phyloP scores from a whole-genome alignment of 2,888 invertebrate species.

The Busseola fusca region DNA sequence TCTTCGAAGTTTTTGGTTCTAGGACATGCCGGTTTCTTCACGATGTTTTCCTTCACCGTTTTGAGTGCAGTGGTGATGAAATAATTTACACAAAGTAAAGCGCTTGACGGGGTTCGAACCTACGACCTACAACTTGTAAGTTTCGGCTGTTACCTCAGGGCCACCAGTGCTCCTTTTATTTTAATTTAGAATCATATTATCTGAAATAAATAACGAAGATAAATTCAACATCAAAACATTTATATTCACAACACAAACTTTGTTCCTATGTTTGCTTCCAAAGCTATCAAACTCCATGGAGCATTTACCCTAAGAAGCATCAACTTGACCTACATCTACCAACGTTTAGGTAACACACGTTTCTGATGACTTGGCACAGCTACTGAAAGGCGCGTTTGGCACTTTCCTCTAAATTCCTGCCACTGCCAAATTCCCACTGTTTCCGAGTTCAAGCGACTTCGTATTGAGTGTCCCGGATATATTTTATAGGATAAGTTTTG shows the following conservation, averaged over 20 bases:
- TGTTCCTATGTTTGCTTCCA: background rate
- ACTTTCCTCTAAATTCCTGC: slow-evolving; percentile 51
- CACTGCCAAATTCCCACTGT: slow-evolving; percentile 70
- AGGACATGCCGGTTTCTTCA: too few species aligned
- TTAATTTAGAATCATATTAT: background rate
- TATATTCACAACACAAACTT: background rate
- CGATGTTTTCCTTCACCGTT: too few species aligned
- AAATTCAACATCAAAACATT: slow-evolving; percentile 8
- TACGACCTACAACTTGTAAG: too few species aligned
- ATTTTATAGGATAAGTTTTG: slow-evolving; percentile 69
- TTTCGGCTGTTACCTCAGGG: too few species aligned
- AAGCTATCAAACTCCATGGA: slow-evolving; percentile 6
- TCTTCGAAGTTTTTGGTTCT: too few species aligned
- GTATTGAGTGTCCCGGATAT: slow-evolving; percentile 60
- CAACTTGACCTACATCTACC: slow-evolving; percentile 37
- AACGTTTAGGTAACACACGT: slow-evolving; percentile 56
- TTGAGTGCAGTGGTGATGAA: too few species aligned
- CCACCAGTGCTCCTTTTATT: too few species aligned
- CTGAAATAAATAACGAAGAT: background rate
- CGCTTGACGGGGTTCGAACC: too few species aligned
- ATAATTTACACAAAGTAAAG: too few species aligned
- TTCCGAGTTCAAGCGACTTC: slow-evolving; percentile 59
- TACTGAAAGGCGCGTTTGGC: slow-evolving; percentile 62
- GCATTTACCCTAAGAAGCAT: slow-evolving; percentile 18
- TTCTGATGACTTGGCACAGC: slow-evolving; percentile 69